These are phyloP conservation scores for Hedya salicella DNA, from an alignment of 2,888 invertebrate genomes.

Conservation along the genomic window DNA sequence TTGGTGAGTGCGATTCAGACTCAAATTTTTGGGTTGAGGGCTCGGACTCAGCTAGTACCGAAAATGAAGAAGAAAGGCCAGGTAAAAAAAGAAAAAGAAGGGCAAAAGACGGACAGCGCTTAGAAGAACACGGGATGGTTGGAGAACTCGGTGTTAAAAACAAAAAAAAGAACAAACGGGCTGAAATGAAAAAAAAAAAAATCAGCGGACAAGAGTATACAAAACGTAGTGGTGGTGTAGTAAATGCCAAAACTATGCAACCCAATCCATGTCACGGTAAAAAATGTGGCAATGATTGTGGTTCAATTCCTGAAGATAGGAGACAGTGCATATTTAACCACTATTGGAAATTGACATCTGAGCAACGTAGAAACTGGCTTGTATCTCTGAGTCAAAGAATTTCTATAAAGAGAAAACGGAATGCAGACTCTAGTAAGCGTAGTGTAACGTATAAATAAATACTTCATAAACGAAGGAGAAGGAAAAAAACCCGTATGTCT, in stretches of 20 bases:
- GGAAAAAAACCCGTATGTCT: not conserved
- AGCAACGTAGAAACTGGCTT: not conserved
- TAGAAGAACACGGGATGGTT: constrained; percentile 6
- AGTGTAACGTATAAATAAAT: constrained; percentile 5
- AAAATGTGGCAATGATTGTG: constrained; percentile 4
- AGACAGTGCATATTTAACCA: constrained; percentile 6
- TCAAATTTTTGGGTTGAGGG: constrained; percentile 1
- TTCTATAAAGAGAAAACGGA: constrained; percentile 2
- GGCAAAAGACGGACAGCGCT: not conserved
- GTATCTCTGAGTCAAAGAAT: constrained; percentile 4
- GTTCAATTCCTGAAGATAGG: constrained; percentile 1
- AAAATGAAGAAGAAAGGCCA: constrained; percentile 1
- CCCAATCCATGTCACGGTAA: constrained; percentile 4
- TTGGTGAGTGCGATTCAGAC: constrained; percentile 2
- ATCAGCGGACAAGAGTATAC: constrained; percentile 6
- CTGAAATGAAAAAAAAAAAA: constrained; percentile 2
- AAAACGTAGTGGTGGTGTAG: not conserved
- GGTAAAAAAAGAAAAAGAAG: constrained; percentile 2
- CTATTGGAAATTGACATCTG: constrained; percentile 4
- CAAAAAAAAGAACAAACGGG: not conserved
- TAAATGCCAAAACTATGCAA: constrained; percentile 6
- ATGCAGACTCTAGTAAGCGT: not conserved
- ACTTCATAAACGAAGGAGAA: constrained; percentile 6
- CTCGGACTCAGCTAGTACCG: constrained; percentile 1
- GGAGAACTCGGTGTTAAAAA: constrained; percentile 4